Evolutionary conservation across 1,140 invertebrate genomes (phyloP).

Genomic region (Gryon sp.): DNA sequence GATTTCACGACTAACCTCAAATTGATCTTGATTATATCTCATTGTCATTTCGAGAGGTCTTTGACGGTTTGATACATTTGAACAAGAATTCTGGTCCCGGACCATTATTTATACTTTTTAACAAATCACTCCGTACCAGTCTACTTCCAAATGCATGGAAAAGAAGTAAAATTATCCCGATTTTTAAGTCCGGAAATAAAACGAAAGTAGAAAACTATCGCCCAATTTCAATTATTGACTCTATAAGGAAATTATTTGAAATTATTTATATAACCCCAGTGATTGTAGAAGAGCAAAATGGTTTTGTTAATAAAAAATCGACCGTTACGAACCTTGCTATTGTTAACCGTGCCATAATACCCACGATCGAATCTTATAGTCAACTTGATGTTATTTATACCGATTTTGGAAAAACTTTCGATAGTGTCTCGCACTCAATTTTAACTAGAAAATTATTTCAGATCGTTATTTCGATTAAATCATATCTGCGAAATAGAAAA

Average conservation of each 20-base stretch:
- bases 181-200: slow-evolving; percentile 6
- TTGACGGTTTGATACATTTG: too few species aligned
- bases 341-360: neutral
- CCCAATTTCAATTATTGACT: neutral
- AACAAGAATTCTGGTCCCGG: neutral
- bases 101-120: neutral
- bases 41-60: too few species aligned
- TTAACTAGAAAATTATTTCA: neutral
- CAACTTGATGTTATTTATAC: slow-evolving; percentile 19
- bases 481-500: neutral
- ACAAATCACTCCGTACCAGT: neutral
- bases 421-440: neutral
- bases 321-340: slow-evolving; percentile 1
- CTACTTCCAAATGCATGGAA: neutral
- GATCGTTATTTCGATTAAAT: neutral
- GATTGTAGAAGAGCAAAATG: slow-evolving; percentile 6
- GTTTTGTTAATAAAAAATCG: neutral
- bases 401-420: slow-evolving; percentile 17
- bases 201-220: slow-evolving; percentile 1
- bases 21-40: too few species aligned
- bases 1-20: too few species aligned
- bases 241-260: slow-evolving; percentile 13
- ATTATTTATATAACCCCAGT: neutral
- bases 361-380: neutral
- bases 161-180: neutral